A percentile compares a stretch with the other conserved stretches of the same genome.
Conservation (phyloP, 2,888 invertebrate species). For the Encarsia formosa region DNA sequence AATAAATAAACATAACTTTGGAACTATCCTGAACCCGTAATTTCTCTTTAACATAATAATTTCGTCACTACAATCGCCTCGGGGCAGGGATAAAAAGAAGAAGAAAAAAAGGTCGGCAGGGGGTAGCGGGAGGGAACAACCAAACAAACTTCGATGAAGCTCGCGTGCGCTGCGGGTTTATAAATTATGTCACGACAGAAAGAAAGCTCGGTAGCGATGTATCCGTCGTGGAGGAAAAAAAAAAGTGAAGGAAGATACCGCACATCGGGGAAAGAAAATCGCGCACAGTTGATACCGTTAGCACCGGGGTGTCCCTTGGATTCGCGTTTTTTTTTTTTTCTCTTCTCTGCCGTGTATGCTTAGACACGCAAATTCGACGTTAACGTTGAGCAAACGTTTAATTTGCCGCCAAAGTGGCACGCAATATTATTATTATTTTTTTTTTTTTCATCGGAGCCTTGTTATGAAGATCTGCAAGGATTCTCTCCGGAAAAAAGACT, state of each 20-base stretch:
- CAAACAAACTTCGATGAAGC: too few species aligned
- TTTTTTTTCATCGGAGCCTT: too few species aligned
- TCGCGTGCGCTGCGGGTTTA: constrained; percentile 34
- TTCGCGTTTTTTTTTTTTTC: constrained; percentile 9
- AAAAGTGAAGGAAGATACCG: not conserved
- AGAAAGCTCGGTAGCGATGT: constrained; percentile 21
- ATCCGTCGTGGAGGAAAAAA: constrained; percentile 7
- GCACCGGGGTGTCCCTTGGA: constrained; percentile 32
- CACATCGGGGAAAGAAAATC: constrained; percentile 4
- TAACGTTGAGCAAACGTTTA: constrained; percentile 45
- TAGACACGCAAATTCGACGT: constrained; percentile 47
- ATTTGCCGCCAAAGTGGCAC: constrained; percentile 36
- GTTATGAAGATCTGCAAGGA: too few species aligned
- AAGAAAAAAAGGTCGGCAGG: too few species aligned
- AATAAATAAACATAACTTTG: too few species aligned
- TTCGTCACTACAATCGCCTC: too few species aligned
- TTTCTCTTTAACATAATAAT: too few species aligned
- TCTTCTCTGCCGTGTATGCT: not conserved
- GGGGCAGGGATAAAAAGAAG: too few species aligned
- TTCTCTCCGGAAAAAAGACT: not conserved
- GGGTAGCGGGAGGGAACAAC: too few species aligned
- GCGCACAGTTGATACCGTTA: constrained; percentile 3
- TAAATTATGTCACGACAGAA: constrained; percentile 36
- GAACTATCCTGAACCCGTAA: too few species aligned
- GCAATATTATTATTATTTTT: too few species aligned